Evolutionary conservation across 1,140 invertebrate species (phyloP).

Genomic region (Drosophila ogumai): DNA sequence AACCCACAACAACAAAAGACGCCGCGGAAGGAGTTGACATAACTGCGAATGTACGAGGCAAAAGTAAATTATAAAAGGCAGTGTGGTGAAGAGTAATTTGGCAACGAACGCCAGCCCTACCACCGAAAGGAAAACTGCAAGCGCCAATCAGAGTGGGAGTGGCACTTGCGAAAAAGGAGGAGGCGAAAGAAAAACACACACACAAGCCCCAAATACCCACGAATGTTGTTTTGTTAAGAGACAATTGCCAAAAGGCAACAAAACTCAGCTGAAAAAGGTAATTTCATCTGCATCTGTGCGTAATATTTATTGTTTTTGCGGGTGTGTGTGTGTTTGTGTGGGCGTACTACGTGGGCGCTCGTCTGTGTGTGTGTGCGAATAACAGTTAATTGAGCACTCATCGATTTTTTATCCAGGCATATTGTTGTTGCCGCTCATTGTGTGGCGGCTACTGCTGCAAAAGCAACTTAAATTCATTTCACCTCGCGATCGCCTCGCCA

Average conservation of each 20-base stretch:
- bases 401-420: slow-evolving; percentile 52
- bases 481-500: slow-evolving; percentile 24
- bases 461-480: slow-evolving; percentile 48
- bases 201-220: background rate
- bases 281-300: slow-evolving; percentile 51
- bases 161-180: slow-evolving; percentile 57
- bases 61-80: slow-evolving; percentile 76
- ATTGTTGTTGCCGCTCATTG: slow-evolving; percentile 26
- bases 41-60: slow-evolving; percentile 57
- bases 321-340: slow-evolving; percentile 17
- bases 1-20: slow-evolving; percentile 49
- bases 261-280: slow-evolving; percentile 69
- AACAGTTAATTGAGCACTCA: slow-evolving; percentile 57
- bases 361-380: slow-evolving; percentile 8
- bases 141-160: slow-evolving; percentile 58
- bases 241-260: slow-evolving; percentile 62
- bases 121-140: slow-evolving; percentile 52
- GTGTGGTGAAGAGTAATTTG: slow-evolving; percentile 50
- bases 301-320: slow-evolving; percentile 21
- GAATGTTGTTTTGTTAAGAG: slow-evolving; percentile 68
- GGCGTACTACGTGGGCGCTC: slow-evolving; percentile 28
- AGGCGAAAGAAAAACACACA: slow-evolving; percentile 9
- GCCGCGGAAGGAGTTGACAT: slow-evolving; percentile 67
- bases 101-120: slow-evolving; percentile 40
- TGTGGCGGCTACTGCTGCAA: slow-evolving; percentile 10